Conservation (phyloP, 2,888 invertebrate species). For the Brachyptera putata region DNA sequence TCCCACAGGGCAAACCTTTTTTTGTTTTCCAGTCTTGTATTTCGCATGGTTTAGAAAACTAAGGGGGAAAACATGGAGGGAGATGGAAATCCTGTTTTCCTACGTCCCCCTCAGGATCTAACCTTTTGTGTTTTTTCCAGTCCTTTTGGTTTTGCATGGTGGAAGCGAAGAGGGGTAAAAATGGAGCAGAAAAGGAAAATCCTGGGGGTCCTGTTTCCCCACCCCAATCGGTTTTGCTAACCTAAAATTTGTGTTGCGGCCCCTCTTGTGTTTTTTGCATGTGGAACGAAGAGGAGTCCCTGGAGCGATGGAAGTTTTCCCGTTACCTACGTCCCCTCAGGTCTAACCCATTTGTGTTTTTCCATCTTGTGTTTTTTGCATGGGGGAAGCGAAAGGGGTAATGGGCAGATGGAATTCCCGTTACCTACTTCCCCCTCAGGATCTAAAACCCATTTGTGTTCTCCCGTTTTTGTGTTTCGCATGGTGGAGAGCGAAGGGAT, state of each 20-base stretch:
- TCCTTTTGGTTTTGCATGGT: slow-evolving; percentile 86
- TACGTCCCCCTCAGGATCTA: slow-evolving; percentile 94
- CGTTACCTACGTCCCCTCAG: slow-evolving; percentile 84
- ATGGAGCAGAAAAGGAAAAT: slow-evolving; percentile 88
- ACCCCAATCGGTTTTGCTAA: no score
- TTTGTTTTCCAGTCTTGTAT: slow-evolving; percentile 75
- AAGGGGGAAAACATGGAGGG: slow-evolving; percentile 91
- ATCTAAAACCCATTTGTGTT: no score
- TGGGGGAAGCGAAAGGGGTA: slow-evolving; percentile 93
- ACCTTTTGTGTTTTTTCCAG: slow-evolving; percentile 73
- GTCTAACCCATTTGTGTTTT: slow-evolving; percentile 32
- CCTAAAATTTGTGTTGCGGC: no score
- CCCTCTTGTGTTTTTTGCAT: no score
- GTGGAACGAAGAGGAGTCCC: slow-evolving; percentile 91
- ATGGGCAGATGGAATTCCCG: slow-evolving; percentile 80
- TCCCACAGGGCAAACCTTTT: slow-evolving; percentile 81
- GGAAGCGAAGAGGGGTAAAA: slow-evolving; percentile 85
- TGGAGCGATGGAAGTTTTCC: slow-evolving; percentile 80
- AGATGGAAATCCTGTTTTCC: slow-evolving; percentile 78
- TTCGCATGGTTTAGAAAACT: slow-evolving; percentile 82
- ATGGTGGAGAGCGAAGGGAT: slow-evolving; percentile 94
- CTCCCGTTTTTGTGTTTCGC: slow-evolving; percentile 72
- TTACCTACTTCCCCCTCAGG: slow-evolving; percentile 81
- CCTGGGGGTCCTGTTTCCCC: no score
- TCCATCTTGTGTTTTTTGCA: slow-evolving; percentile 77